Percentiles rank a stretch among this genome's conserved stretches.
Evolutionary conservation across 2,113 vertebrate species (phyloP).

Genomic region (Ranitomeya imitator): DNA sequence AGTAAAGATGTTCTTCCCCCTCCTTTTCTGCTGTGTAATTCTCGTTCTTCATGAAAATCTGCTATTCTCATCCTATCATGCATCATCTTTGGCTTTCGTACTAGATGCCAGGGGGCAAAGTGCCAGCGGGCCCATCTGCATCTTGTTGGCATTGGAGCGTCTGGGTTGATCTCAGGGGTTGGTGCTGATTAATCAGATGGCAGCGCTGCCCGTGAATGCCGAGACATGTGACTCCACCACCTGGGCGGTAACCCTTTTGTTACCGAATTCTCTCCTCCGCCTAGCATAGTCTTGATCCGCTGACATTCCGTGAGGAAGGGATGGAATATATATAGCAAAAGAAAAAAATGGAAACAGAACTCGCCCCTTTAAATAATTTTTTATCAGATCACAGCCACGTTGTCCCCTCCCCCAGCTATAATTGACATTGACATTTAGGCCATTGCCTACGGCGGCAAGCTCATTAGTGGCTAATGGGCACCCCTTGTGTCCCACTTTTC

Average conservation of each 20-base stretch:
- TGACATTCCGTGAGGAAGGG: neutral
- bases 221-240: constrained; percentile 31
- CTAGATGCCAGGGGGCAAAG: constrained; percentile 26
- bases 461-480: too few relatives aligned
- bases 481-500: too few relatives aligned
- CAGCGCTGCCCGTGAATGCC: constrained; percentile 7
- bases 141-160: constrained; percentile 17
- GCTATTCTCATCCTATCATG: neutral
- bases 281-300: neutral
- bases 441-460: too few relatives aligned
- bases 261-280: neutral
- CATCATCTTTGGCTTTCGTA: constrained; percentile 9
- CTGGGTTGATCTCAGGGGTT: constrained; percentile 36
- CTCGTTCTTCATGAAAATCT: neutral
- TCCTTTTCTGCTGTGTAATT: neutral
- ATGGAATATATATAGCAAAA: neutral
- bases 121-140: constrained; percentile 47
- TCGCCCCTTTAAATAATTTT: neutral
- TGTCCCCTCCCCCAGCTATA: too few relatives aligned
- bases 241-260: constrained; percentile 31
- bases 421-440: too few relatives aligned
- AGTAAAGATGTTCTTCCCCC: neutral
- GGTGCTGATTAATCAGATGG: constrained; percentile 51
- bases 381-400: too few relatives aligned
- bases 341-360: neutral